Evolutionary conservation across 2,888 invertebrate species (phyloP).

Genomic region (Cordylochernes scorpioides): DNA sequence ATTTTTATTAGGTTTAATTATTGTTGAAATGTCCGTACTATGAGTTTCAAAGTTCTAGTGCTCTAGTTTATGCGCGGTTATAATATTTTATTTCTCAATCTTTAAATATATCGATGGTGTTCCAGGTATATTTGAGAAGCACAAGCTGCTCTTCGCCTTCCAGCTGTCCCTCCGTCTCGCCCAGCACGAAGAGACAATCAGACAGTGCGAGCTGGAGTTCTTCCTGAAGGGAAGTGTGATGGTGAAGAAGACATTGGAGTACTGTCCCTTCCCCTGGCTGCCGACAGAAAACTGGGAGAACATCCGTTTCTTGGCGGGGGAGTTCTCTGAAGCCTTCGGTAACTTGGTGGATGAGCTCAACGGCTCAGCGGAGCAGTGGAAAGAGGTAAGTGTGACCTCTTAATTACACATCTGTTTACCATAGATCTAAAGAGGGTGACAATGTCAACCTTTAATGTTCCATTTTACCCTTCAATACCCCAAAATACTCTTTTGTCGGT

Average conservation of each 20-base stretch:
- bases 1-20: too few relatives aligned
- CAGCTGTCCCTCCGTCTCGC: constrained; percentile 63
- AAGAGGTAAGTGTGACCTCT: constrained; percentile 33
- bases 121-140: constrained; percentile 58
- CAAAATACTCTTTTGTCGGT: too few relatives aligned
- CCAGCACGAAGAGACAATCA: constrained; percentile 35
- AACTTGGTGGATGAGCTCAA: too few relatives aligned
- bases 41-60: too few relatives aligned
- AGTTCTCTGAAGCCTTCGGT: constrained; percentile 38
- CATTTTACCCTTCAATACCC: too few relatives aligned
- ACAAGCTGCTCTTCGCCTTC: constrained; percentile 66
- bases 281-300: constrained; percentile 53
- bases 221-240: constrained; percentile 63
- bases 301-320: constrained; percentile 38
- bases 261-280: constrained; percentile 44
- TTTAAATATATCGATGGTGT: constrained; percentile 2
- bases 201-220: constrained; percentile 50
- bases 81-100: neutral
- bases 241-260: constrained; percentile 39
- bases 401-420: too few relatives aligned
- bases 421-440: too few relatives aligned
- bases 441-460: too few relatives aligned
- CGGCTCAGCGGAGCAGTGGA: constrained; percentile 34
- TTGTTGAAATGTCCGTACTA: too few relatives aligned
- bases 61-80: too few relatives aligned